Percentiles rank a stretch among this genome's conserved stretches.
Conservation (phyloP, 2,888 invertebrate species). For the Epicampocera succincta region DNA sequence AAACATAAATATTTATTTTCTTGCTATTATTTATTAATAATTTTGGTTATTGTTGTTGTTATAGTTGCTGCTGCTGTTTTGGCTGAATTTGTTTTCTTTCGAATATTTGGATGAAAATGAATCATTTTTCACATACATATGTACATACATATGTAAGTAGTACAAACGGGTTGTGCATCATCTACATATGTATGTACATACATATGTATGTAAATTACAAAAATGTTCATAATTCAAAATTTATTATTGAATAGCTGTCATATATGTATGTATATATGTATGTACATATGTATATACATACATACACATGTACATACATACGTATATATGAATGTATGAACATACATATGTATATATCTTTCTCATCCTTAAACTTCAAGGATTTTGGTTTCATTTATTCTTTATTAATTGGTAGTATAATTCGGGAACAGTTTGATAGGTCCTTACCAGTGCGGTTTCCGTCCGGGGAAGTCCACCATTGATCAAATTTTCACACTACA, state of each 20-base stretch:
- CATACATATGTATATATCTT: too few species aligned
- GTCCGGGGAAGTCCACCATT: too few species aligned
- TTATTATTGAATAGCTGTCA: too few species aligned
- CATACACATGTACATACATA: too few species aligned
- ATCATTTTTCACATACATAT: constrained; percentile 49
- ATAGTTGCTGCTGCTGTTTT: constrained; percentile 17
- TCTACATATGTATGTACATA: constrained; percentile 1
- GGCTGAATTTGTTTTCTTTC: constrained; percentile 5
- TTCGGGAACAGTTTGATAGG: too few species aligned
- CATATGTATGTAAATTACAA: background rate
- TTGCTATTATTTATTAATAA: constrained; percentile 36
- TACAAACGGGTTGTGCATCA: background rate
- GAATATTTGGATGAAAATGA: constrained; percentile 20
- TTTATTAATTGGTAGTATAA: constrained; percentile 15
- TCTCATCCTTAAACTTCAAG: too few species aligned
- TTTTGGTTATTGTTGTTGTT: constrained; percentile 33
- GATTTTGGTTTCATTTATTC: background rate
- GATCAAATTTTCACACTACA: too few species aligned
- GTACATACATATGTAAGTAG: background rate
- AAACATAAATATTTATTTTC: background rate
- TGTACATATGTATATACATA: too few species aligned
- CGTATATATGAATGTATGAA: too few species aligned
- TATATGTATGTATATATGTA: too few species aligned
- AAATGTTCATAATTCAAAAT: too few species aligned
- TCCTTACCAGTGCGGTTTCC: too few species aligned